phyloP scores from a whole-genome alignment of 2,888 invertebrate genomes.

The Andrena praecox region DNA sequence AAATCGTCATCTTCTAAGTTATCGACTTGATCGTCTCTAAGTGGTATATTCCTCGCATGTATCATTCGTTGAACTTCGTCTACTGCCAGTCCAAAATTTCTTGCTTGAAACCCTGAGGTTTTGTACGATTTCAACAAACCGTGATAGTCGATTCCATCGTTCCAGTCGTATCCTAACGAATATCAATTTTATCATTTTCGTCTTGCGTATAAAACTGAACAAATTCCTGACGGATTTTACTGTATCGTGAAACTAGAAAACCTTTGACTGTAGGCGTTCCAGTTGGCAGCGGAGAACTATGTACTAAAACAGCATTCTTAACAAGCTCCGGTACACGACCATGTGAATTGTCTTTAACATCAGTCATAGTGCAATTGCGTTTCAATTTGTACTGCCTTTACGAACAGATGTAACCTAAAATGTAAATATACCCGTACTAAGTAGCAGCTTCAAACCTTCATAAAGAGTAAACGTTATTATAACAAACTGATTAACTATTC shows the following conservation, averaged over 20 bases:
- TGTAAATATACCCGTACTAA: neutral
- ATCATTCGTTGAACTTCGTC: constrained; percentile 96
- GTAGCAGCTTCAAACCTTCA: neutral
- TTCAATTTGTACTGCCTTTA: neutral
- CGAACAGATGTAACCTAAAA: constrained; percentile 36
- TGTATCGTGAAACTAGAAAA: constrained; percentile 59
- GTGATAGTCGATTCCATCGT: constrained; percentile 94
- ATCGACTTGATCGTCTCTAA: constrained; percentile 89
- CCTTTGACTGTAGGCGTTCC: constrained; percentile 89
- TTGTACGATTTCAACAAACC: constrained; percentile 92
- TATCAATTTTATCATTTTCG: neutral
- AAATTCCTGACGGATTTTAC: constrained; percentile 6
- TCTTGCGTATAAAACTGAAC: neutral
- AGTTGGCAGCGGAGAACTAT: constrained; percentile 89
- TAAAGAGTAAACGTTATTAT: constrained; percentile 4
- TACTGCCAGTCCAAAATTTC: constrained; percentile 96
- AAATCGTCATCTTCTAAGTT: constrained; percentile 92
- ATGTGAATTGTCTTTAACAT: constrained; percentile 73
- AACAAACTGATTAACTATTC: neutral
- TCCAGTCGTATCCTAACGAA: constrained; percentile 95
- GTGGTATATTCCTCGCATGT: constrained; percentile 87
- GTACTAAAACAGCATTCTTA: constrained; percentile 90
- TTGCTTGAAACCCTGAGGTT: constrained; percentile 98
- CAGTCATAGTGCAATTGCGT: constrained; percentile 33
- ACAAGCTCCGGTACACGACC: constrained; percentile 86